Evolutionary conservation across 1,140 invertebrate species (phyloP).

Genomic region (Aphidius ervi): DNA sequence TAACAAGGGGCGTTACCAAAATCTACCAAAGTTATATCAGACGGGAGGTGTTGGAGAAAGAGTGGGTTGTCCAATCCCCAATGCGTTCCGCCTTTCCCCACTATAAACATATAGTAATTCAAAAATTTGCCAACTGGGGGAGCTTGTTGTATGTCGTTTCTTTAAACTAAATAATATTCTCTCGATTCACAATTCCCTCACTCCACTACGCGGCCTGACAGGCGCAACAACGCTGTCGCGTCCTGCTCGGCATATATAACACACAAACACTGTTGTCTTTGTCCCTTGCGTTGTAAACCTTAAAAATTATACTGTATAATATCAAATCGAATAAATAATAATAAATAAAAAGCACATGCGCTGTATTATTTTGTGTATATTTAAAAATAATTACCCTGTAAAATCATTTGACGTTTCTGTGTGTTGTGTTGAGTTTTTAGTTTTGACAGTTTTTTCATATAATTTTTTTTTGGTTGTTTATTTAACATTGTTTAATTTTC

Average conservation of each 20-base stretch:
- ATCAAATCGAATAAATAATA: not conserved
- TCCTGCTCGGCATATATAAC: slow-evolving; percentile 20
- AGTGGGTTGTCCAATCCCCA: slow-evolving; percentile 31
- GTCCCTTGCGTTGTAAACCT: not conserved
- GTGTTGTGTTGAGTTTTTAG: not conserved
- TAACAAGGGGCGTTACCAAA: not conserved
- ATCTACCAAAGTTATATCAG: not conserved
- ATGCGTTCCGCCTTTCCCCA: slow-evolving; percentile 31
- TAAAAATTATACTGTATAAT: slow-evolving; percentile 14
- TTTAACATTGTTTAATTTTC: not conserved
- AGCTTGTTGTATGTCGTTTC: slow-evolving; percentile 26
- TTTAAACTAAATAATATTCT: slow-evolving; percentile 29
- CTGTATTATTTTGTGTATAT: slow-evolving; percentile 9
- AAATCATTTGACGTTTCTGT: not conserved
- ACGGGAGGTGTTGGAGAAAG: slow-evolving; percentile 21
- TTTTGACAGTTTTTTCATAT: not conserved
- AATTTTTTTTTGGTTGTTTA: not conserved
- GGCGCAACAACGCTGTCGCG: slow-evolving; percentile 25
- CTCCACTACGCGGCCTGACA: slow-evolving; percentile 43
- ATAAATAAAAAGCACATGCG: slow-evolving; percentile 27
- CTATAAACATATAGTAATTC: slow-evolving; percentile 21
- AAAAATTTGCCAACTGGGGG: slow-evolving; percentile 12
- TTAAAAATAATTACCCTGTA: not conserved
- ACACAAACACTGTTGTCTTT: slow-evolving; percentile 14
- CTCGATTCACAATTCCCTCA: slow-evolving; percentile 38